A percentile compares a stretch with the other conserved stretches of the same genome.
Conservation (phyloP, 2,113 vertebrate species). For the Podilymbus podiceps region DNA sequence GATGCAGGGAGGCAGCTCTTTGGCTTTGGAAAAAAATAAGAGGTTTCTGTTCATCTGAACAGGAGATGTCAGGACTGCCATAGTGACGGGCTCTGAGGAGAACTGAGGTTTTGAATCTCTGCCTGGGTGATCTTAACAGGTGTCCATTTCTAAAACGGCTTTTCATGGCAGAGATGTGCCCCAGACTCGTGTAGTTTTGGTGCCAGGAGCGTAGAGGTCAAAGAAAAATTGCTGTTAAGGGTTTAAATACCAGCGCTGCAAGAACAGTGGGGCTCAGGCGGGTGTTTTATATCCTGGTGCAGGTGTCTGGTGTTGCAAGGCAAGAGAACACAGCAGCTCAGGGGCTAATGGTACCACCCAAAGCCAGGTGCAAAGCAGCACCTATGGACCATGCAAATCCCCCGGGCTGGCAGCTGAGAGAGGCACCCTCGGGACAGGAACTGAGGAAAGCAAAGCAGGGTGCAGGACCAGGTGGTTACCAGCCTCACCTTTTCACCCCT, state of each 20-base stretch:
- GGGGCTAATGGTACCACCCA: neutral
- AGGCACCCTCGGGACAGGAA: neutral
- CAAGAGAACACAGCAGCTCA: neutral
- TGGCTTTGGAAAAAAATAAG: neutral
- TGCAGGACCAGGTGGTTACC: neutral
- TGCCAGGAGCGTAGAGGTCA: neutral
- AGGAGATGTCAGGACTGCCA: neutral
- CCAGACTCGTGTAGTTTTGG: neutral
- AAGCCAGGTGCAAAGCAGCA: neutral
- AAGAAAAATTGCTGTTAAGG: neutral
- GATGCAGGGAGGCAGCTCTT: neutral
- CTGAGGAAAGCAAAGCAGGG: neutral
- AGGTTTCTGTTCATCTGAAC: neutral
- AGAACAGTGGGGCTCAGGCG: neutral
- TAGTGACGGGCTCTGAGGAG: neutral
- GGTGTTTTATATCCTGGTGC: neutral
- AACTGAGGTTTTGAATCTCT: neutral
- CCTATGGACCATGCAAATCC: neutral
- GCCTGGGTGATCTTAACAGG: neutral
- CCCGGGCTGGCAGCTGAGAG: neutral
- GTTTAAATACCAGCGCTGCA: neutral
- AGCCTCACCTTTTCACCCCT: neutral
- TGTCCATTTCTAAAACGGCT: neutral
- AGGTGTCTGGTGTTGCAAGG: neutral
- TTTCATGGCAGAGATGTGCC: rapidly evolving